phyloP scores from a whole-genome alignment of 2,797 vertebrate genomes.

The Coregonus sp. region DNA sequence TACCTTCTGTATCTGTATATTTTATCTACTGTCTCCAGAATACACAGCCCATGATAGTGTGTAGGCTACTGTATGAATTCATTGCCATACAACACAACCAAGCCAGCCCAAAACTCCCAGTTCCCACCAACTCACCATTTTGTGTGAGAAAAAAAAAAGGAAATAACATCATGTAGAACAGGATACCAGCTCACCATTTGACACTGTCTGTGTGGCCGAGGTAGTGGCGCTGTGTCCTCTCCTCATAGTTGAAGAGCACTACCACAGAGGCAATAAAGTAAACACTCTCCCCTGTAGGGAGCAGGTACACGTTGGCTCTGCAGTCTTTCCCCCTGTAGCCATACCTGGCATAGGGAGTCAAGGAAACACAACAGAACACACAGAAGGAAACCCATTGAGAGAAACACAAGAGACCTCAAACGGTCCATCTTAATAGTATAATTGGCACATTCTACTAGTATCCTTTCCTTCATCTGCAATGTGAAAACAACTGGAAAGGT shows the following conservation, averaged over 20 bases:
- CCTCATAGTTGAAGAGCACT: slow-evolving; percentile 94
- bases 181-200: slow-evolving; percentile 84
- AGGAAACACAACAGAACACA: slow-evolving; percentile 50
- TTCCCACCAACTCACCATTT: slow-evolving; percentile 84
- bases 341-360: slow-evolving; percentile 77
- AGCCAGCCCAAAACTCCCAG: not conserved
- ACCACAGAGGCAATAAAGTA: slow-evolving; percentile 97
- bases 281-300: slow-evolving; percentile 95
- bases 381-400: not conserved
- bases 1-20: not conserved
- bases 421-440: not conserved
- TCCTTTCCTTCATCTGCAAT: no score
- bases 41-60: not conserved
- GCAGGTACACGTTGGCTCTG: slow-evolving; percentile 92
- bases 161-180: not conserved
- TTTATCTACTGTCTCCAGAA: not conserved
- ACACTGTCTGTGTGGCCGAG: slow-evolving; percentile 96
- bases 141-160: not conserved
- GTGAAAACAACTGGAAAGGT: not conserved
- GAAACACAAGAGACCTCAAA: not conserved
- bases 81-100: not conserved
- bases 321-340: slow-evolving; percentile 96
- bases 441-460: not conserved
- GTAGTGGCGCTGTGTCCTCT: slow-evolving; percentile 93
- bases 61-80: not conserved